Conservation (phyloP, 2,888 invertebrate species). For the Germaria angustata region DNA sequence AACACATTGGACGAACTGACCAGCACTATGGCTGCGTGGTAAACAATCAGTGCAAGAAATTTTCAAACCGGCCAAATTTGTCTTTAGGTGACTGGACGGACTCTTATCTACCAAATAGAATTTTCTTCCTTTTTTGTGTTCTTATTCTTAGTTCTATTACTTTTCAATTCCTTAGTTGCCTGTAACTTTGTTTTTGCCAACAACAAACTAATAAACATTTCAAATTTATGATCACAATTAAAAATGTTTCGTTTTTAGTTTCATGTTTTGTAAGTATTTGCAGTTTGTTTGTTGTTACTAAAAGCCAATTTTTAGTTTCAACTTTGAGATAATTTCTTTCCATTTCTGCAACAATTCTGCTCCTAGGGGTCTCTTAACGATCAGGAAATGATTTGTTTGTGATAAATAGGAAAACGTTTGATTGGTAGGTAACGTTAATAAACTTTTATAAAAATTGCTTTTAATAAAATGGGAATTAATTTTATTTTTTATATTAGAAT, state of each 20-base stretch:
- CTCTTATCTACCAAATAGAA: not conserved
- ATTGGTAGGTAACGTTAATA: not conserved
- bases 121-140: slow-evolving; percentile 2
- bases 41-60: slow-evolving; percentile 30
- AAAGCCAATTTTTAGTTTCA: slow-evolving; percentile 2
- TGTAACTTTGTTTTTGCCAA: slow-evolving; percentile 8
- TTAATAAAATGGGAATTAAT: not conserved
- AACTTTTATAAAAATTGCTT: too few relatives aligned
- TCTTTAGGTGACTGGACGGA: slow-evolving; percentile 5
- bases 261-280: slow-evolving; percentile 6
- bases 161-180: slow-evolving; percentile 8
- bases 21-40: not conserved
- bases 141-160: not conserved
- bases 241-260: slow-evolving; percentile 49
- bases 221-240: slow-evolving; percentile 67
- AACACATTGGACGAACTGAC: not conserved
- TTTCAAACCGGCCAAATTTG: slow-evolving; percentile 41
- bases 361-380: slow-evolving; percentile 5
- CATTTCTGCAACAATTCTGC: not conserved
- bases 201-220: slow-evolving; percentile 63
- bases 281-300: not conserved
- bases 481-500: not conserved
- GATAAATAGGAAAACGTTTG: slow-evolving; percentile 3
- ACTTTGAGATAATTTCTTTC: not conserved
- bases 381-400: slow-evolving; percentile 52